Percentiles rank a stretch among this genome's conserved stretches.
phyloP scores from a whole-genome alignment of 2,888 invertebrate species.

The Spicauda simplicius region DNA sequence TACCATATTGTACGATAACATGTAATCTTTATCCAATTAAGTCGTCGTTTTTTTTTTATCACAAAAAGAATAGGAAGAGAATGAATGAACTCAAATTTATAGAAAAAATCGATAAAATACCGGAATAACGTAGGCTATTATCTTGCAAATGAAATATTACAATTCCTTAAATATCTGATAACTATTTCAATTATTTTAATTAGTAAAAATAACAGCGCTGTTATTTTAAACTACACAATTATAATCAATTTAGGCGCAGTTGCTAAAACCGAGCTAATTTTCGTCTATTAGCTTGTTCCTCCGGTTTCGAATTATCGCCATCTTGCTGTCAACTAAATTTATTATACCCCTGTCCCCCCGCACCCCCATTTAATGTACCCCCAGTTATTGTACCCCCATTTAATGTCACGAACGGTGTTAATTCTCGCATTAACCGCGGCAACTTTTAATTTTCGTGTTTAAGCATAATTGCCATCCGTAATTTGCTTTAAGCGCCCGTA shows the following conservation, averaged over 20 bases:
- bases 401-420: conserved; percentile 12
- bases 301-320: conserved; percentile 29
- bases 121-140: no score
- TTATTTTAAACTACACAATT: conserved; percentile 12
- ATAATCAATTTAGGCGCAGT: conserved; percentile 35
- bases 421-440: conserved; percentile 35
- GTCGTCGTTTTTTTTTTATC: no score
- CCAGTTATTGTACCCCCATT: conserved; percentile 16
- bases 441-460: conserved; percentile 38
- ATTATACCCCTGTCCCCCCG: conserved; percentile 15
- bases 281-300: conserved; percentile 31
- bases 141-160: no score
- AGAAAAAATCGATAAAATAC: no score
- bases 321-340: conserved; percentile 34
- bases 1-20: no score
- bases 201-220: not conserved
- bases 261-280: conserved; percentile 27
- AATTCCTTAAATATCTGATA: no score
- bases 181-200: no score
- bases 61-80: no score
- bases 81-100: no score
- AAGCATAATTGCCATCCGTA: conserved; percentile 37
- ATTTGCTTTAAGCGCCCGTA: conserved; percentile 39
- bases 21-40: no score
- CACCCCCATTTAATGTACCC: conserved; percentile 8